These are phyloP conservation scores for Plodia interpunctella DNA, from an alignment of 1,140 invertebrate genomes.

Conservation along the genomic window DNA sequence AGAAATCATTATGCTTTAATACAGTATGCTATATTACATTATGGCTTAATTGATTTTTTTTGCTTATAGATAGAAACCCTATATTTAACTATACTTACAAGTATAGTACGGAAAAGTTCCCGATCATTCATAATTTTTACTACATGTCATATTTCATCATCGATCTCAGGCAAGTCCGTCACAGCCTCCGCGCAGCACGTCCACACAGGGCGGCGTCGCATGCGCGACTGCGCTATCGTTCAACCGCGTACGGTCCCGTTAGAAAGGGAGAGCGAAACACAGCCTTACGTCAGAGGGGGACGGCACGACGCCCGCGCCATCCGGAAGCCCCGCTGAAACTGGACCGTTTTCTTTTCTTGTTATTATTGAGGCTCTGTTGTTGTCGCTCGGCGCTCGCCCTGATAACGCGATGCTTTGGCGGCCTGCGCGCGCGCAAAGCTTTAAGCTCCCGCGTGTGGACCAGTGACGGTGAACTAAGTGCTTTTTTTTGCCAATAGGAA, in stretches of 20 bases:
- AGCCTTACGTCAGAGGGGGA: constrained; percentile 46
- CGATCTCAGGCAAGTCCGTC: constrained; percentile 23
- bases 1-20: no score
- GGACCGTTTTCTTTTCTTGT: constrained; percentile 77
- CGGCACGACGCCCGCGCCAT: constrained; percentile 49
- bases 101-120: no score
- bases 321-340: constrained; percentile 75
- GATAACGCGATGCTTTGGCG: constrained; percentile 71
- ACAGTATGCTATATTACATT: no score
- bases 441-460: constrained; percentile 56
- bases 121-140: no score
- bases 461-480: constrained; percentile 24
- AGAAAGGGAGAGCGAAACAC: constrained; percentile 58
- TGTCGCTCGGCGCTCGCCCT: constrained; percentile 70
- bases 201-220: constrained; percentile 51
- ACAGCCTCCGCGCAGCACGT: constrained; percentile 10
- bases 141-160: not conserved
- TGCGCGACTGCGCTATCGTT: constrained; percentile 69
- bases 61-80: no score
- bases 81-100: no score
- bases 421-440: constrained; percentile 64
- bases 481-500: constrained; percentile 20
- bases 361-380: constrained; percentile 75
- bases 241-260: constrained; percentile 57
- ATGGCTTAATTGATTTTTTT: no score